phyloP scores from a whole-genome alignment of 2,797 vertebrate species.

The Clamator glandarius region DNA sequence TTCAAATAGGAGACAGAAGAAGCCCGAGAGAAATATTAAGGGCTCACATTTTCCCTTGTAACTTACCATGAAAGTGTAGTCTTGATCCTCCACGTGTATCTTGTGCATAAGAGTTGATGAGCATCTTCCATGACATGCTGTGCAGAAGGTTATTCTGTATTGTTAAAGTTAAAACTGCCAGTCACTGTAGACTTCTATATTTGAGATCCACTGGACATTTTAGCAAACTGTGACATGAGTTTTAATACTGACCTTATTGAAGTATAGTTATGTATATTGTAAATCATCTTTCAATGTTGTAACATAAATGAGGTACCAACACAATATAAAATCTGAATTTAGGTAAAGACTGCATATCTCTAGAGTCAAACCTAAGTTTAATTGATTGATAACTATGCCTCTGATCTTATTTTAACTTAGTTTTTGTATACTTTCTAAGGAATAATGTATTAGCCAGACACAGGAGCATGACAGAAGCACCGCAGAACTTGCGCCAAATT shows the following conservation, averaged over 20 bases:
- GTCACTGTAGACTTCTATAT: background rate
- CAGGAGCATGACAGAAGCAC: constrained; percentile 89
- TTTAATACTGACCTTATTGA: background rate
- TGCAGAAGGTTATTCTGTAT: background rate
- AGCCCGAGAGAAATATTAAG: background rate
- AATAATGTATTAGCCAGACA: constrained; percentile 87
- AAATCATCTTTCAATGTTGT: background rate
- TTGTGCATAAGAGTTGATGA: background rate
- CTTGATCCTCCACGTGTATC: background rate
- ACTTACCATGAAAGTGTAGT: background rate
- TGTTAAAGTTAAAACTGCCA: background rate
- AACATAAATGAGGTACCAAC: background rate
- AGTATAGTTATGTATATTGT: background rate
- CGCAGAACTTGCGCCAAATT: constrained; percentile 92
- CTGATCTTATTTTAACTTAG: background rate
- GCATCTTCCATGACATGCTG: background rate
- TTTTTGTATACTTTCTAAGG: constrained; percentile 73
- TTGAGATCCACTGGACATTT: background rate
- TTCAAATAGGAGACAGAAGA: background rate
- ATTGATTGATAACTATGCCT: background rate
- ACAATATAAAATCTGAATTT: background rate
- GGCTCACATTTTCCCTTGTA: background rate
- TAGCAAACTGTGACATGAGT: background rate
- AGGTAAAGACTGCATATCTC: background rate
- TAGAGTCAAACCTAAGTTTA: background rate